Percentiles rank a stretch among this genome's conserved stretches.
These are phyloP conservation scores for Empidonax alnorum DNA, from an alignment of 2,113 vertebrate species.

Conservation along the genomic window DNA sequence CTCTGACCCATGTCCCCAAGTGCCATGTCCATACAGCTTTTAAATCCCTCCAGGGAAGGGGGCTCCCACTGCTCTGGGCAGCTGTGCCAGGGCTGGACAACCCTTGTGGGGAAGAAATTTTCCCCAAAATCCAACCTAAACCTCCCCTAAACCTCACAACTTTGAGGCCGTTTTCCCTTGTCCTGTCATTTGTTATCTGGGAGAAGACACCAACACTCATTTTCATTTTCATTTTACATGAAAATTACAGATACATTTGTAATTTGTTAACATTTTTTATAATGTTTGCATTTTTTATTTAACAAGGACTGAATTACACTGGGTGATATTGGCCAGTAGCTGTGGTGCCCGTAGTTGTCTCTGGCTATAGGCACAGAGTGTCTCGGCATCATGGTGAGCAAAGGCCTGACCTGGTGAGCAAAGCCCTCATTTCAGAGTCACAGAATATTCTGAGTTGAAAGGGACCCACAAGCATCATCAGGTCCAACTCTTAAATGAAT, in stretches of 20 bases:
- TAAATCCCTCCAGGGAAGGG: neutral
- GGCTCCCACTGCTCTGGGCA: neutral
- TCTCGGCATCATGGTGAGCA: neutral
- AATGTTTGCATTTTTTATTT: neutral
- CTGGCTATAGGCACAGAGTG: neutral
- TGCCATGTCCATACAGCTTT: neutral
- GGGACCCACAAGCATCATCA: too few species aligned
- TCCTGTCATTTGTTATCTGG: neutral
- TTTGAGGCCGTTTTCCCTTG: neutral
- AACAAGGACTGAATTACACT: neutral
- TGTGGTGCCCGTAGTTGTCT: neutral
- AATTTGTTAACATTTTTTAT: neutral
- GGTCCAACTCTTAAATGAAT: too few species aligned
- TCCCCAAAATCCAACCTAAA: neutral
- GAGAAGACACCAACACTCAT: neutral
- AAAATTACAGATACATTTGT: neutral
- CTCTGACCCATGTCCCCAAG: neutral
- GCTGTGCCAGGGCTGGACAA: neutral
- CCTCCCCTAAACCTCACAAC: neutral
- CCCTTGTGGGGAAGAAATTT: neutral
- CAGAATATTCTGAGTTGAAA: too few species aligned
- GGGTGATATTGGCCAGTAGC: neutral
- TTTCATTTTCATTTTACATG: neutral
- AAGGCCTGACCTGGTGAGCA: neutral
- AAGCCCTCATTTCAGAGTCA: neutral